Evolutionary conservation across 2,888 invertebrate species (phyloP), one percentile per base, ranked within the genome.

Genomic region (Phengaris arion): DNA sequence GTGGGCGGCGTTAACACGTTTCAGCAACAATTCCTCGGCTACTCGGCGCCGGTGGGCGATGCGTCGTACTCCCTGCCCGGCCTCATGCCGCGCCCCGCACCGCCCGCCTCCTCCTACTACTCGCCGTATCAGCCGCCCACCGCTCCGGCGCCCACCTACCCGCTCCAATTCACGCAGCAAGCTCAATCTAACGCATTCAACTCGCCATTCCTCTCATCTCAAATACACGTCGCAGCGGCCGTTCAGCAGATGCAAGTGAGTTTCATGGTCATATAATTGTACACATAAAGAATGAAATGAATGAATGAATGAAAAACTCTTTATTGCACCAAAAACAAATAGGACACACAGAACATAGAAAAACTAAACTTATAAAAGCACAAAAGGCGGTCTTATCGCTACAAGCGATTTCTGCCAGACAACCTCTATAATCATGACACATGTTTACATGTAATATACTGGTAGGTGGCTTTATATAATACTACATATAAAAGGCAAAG

Each of bases 91-190:
- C 87, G 93, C 7, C 90, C 92, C 59, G 94, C 93, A 78, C 93
- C 94, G 35, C 91, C 94, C 74, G 91, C 92, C 77, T 88, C 84
- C 80, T 92, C 92, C 2, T 93, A 93, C 88, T 94, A 94, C 86
- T 90, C 94, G 80, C 91, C 91, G 75, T 93, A 93, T 85, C 93
- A 92, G 85, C 91, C 89, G 80, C 87, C 90, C 22, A 80, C 87
- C 45, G 95, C 95, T 75, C 95, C 95, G 45, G 95, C 95, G 77
- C 94, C 95, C 77, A 94, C 94, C 8, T 95, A 95, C 82, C 95
- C 94, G 78, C 90, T 94, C 80, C 96, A 95, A 85, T 95, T 94
- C 87, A 94, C 95, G 76, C 95, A 95, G 82, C 95, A 94, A 1
- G 94, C 94, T 78, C 90, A 94, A 82, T 94, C 94, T 12, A 91